phyloP scores from a whole-genome alignment of 2,797 vertebrate genomes.

The Pseudomugil gertrudae region DNA sequence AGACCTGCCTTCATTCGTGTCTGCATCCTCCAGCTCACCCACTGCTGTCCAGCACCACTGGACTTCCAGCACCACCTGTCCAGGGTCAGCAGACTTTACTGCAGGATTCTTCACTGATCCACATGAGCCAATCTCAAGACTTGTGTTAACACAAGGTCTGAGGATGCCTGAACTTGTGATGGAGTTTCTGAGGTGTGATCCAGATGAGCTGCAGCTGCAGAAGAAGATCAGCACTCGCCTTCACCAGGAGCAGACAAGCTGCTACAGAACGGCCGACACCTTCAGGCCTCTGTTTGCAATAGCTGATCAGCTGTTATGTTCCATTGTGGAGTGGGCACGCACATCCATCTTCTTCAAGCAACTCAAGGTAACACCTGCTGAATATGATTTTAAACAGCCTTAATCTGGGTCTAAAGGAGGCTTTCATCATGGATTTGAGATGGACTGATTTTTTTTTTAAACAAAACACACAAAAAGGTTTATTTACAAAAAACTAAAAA shows the following conservation, averaged over 20 bases:
- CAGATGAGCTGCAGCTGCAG: constrained; percentile 87
- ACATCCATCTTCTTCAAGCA: constrained; percentile 93
- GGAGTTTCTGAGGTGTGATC: constrained; percentile 89
- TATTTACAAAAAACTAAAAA: too few relatives aligned
- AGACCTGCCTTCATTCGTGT: constrained; percentile 7
- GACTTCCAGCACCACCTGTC: constrained; percentile 10
- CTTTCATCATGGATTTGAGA: too few relatives aligned
- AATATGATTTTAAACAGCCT: neutral
- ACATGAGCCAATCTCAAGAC: constrained; percentile 66
- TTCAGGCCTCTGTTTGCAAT: constrained; percentile 89
- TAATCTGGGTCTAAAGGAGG: too few relatives aligned
- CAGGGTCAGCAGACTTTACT: neutral
- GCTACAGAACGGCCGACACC: constrained; percentile 78
- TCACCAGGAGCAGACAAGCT: constrained; percentile 83
- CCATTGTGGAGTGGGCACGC: constrained; percentile 93
- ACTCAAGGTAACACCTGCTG: constrained; percentile 82
- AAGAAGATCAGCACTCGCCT: constrained; percentile 84
- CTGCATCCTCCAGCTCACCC: constrained; percentile 14
- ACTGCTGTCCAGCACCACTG: constrained; percentile 9
- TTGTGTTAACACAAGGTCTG: constrained; percentile 49
- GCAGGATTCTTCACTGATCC: constrained; percentile 65
- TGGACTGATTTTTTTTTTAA: too few relatives aligned
- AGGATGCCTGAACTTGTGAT: constrained; percentile 84
- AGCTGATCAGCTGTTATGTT: constrained; percentile 92
- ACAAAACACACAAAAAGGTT: too few relatives aligned